Percentiles rank a stretch among this genome's conserved stretches.
Conservation (phyloP, 2,888 invertebrate species). For the Aspidiotus destructor region DNA sequence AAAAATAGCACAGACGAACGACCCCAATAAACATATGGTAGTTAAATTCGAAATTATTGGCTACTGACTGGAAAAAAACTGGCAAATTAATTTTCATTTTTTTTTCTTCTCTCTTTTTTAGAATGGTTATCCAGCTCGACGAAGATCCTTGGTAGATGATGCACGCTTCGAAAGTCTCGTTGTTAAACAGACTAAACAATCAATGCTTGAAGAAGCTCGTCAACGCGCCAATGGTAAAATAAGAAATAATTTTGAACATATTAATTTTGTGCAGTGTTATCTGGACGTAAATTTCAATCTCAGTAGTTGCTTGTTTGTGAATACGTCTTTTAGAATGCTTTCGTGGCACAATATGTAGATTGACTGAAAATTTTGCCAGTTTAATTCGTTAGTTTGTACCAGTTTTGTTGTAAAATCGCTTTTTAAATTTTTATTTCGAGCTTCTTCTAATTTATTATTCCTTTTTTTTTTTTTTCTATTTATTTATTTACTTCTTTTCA, state of each 20-base stretch:
- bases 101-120: constrained; percentile 44
- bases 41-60: constrained; percentile 5
- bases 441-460: no score
- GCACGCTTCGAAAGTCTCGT: constrained; percentile 94
- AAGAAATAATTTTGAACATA: neutral
- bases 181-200: constrained; percentile 89
- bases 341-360: no score
- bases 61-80: constrained; percentile 6
- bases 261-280: no score
- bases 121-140: constrained; percentile 94
- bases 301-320: no score
- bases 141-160: constrained; percentile 92
- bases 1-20: neutral
- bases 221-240: constrained; percentile 73
- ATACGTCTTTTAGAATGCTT: no score
- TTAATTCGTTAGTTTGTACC: no score
- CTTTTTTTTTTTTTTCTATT: no score
- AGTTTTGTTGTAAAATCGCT: no score
- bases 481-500: no score
- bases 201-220: constrained; percentile 81
- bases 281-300: no score
- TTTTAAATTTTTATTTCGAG: no score
- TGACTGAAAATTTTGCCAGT: no score
- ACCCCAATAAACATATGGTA: neutral
- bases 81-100: neutral